phyloP scores from a whole-genome alignment of 2,888 invertebrate genomes.

The Ormyrus nitidulus region DNA sequence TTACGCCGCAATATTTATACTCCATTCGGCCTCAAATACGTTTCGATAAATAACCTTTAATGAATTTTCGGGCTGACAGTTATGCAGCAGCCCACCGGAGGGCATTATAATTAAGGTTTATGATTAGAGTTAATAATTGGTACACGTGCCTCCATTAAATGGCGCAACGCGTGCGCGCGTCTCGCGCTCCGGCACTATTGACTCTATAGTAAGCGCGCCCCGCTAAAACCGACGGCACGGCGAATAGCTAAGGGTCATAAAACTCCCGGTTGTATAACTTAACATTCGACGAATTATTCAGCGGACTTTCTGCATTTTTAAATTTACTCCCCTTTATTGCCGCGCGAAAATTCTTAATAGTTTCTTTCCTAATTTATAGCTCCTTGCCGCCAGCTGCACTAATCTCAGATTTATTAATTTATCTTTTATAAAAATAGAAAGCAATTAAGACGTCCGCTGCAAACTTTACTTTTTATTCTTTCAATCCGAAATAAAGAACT shows the following conservation, averaged over 20 bases:
- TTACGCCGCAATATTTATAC: slow-evolving; percentile 47
- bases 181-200: background rate
- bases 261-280: slow-evolving; percentile 21
- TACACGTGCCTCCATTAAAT: slow-evolving; percentile 68
- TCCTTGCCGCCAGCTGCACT: no score
- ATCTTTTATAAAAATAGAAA: no score
- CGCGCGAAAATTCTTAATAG: background rate
- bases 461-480: no score
- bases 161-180: slow-evolving; percentile 36
- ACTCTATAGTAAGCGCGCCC: background rate
- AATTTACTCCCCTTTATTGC: background rate
- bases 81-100: slow-evolving; percentile 62
- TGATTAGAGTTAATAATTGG: slow-evolving; percentile 73
- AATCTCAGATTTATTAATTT: no score
- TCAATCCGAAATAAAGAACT: no score
- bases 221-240: slow-evolving; percentile 29
- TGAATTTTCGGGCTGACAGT: slow-evolving; percentile 66
- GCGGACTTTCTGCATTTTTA: slow-evolving; percentile 16
- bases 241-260: slow-evolving; percentile 30
- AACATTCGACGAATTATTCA: slow-evolving; percentile 38
- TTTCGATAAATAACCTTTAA: slow-evolving; percentile 68
- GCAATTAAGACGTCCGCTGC: no score
- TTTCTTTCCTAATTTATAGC: background rate
- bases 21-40: slow-evolving; percentile 54
- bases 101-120: slow-evolving; percentile 72